phyloP scores from a whole-genome alignment of 2,797 vertebrate genomes.

The Tympanoctomys barrerae region DNA sequence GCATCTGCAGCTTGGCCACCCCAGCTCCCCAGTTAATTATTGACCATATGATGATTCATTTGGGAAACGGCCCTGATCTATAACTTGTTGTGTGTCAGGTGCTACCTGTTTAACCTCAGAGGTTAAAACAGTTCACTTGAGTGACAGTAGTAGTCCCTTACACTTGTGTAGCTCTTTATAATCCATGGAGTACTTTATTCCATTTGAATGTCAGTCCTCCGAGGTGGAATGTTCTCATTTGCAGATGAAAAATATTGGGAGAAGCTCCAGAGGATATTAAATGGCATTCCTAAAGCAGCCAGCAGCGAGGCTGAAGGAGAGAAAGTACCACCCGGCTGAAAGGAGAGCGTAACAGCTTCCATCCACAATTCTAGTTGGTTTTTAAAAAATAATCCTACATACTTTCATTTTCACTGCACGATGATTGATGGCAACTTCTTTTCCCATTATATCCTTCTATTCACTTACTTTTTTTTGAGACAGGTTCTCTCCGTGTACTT shows the following conservation, averaged over 20 bases:
- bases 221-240: slow-evolving; percentile 6
- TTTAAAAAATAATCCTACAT: neutral
- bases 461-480: neutral
- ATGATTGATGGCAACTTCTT: neutral
- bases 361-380: neutral
- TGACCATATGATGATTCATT: neutral
- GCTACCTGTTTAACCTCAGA: neutral
- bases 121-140: slow-evolving; percentile 8
- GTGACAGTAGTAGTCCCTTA: neutral
- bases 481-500: neutral
- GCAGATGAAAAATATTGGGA: slow-evolving; percentile 1
- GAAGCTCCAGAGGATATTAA: slow-evolving; percentile 2
- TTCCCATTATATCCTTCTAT: neutral
- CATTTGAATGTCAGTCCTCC: neutral
- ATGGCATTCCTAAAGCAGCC: neutral
- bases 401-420: neutral
- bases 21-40: neutral
- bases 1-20: neutral
- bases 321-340: neutral
- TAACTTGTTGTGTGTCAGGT: neutral
- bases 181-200: neutral
- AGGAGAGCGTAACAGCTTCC: neutral
- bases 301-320: neutral
- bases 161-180: neutral
- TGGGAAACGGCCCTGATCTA: neutral